A percentile compares a stretch with the other conserved stretches of the same genome.
phyloP scores from a whole-genome alignment of 2,797 vertebrate genomes.

The Rhinogobio ventralis region DNA sequence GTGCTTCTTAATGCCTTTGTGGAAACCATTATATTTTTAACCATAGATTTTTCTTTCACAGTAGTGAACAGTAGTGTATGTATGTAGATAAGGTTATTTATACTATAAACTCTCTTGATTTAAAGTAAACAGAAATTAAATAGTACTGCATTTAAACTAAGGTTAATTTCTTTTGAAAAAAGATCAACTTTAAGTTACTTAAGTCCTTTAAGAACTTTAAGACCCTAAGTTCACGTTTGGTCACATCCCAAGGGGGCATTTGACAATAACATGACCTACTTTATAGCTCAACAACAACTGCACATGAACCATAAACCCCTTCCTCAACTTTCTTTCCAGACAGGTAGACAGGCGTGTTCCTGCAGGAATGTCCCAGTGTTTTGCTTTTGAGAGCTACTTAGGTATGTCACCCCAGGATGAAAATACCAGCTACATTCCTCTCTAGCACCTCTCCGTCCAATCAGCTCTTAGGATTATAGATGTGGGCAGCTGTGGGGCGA shows the following conservation, averaged over 20 bases:
- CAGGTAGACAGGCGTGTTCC: constrained; percentile 68
- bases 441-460: constrained; percentile 31
- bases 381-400: constrained; percentile 49
- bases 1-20: not conserved
- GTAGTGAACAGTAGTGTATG: not conserved
- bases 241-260: constrained; percentile 11
- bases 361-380: constrained; percentile 66
- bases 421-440: constrained; percentile 56
- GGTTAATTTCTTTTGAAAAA: not conserved
- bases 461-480: constrained; percentile 10
- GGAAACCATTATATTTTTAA: not conserved
- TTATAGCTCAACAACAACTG: constrained; percentile 19
- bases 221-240: constrained; percentile 21
- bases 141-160: not conserved
- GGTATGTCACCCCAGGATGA: constrained; percentile 49
- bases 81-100: not conserved
- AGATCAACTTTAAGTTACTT: not conserved
- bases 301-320: constrained; percentile 39
- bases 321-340: constrained; percentile 19
- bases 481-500: constrained; percentile 6
- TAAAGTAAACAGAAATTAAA: not conserved
- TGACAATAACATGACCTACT: constrained; percentile 37
- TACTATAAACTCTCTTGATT: not conserved
- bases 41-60: no score
- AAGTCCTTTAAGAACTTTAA: constrained; percentile 18